A percentile compares a stretch with the other conserved stretches of the same genome.
These are phyloP conservation scores for Myotis myotis DNA, from an alignment of 2,797 vertebrate species.

Conservation along the genomic window DNA sequence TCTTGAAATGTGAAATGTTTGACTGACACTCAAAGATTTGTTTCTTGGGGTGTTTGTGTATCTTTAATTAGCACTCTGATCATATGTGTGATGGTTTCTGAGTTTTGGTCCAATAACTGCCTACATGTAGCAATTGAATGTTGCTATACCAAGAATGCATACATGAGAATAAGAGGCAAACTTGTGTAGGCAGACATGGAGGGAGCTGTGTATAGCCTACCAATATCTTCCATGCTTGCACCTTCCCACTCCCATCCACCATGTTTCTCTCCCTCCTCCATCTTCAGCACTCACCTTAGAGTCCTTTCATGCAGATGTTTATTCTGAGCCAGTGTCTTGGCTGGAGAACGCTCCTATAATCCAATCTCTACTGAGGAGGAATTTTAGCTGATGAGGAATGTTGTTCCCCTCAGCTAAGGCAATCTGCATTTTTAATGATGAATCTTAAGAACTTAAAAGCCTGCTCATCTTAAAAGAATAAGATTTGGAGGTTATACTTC, in stretches of 20 bases:
- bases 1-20: background rate
- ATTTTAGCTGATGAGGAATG: background rate
- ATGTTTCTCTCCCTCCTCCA: rapidly evolving
- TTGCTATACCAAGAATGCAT: background rate
- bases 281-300: too few species aligned
- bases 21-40: rapidly evolving
- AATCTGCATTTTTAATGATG: background rate
- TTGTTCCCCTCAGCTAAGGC: background rate
- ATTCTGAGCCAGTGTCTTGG: background rate
- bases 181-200: too few species aligned
- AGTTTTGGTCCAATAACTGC: background rate
- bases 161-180: background rate
- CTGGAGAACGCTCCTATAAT: background rate
- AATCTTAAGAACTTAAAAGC: background rate
- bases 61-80: background rate
- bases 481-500: background rate
- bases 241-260: background rate
- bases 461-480: background rate
- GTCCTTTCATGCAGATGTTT: background rate
- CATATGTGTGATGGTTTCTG: background rate
- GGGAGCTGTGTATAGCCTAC: rapidly evolving
- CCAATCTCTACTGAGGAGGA: background rate
- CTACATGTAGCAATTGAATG: background rate
- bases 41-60: background rate
- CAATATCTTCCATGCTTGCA: rapidly evolving